Base-by-base conservation (phyloP, 2,888 invertebrate genomes). In the Drepanosiphum platanoidis region DNA sequence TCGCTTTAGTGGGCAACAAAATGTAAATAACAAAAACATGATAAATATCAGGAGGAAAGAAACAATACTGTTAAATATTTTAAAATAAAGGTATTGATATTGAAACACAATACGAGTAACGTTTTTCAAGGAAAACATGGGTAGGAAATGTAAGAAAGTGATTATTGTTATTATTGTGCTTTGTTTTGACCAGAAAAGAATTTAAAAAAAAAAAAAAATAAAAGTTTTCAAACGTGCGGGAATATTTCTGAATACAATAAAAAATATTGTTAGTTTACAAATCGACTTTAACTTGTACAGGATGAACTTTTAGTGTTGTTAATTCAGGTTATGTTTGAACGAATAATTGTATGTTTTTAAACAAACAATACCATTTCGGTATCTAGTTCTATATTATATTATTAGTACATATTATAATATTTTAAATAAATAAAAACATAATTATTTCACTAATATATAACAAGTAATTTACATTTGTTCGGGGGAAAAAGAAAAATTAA, bases 1-100 rank as follows among this genome's bases (percentile, higher is more conserved):
- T 99, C 91, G 99, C 99, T 86, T 92, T 99, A 89, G 97, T 99
- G 88, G 99, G 99, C 88, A 99, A 99, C 92, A 99, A 99, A 92
- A 96, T 96, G 83, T 84, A 52, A 84, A 36, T 11, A 42, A 46
- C 22, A 61, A 36, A n/a, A 46, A 22, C 1, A 18, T 18, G 22
- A 18, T 5, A 52, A 52, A 22, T 18, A 18, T 52, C 46, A 15
- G 0, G 18, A 46, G 18, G 18, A 46, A 46, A 42, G 1, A 42
- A 42, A 42, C 8, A 2, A 42, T 13, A 42, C 13, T 11, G 42
- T 42, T 11, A 42, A 42, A 42, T 1, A 42, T 13, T 13, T 5
- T 13, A 42, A 22, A 3, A 52, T 18, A 18, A 52, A 4, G 18
- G 4, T 52, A 18, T 52, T 52, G 52, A 4, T 5, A 22, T 52